A percentile compares a stretch with the other conserved stretches of the same genome.
Evolutionary conservation across 2,113 vertebrate species (phyloP).

Genomic region (Chunga burmeisteri): DNA sequence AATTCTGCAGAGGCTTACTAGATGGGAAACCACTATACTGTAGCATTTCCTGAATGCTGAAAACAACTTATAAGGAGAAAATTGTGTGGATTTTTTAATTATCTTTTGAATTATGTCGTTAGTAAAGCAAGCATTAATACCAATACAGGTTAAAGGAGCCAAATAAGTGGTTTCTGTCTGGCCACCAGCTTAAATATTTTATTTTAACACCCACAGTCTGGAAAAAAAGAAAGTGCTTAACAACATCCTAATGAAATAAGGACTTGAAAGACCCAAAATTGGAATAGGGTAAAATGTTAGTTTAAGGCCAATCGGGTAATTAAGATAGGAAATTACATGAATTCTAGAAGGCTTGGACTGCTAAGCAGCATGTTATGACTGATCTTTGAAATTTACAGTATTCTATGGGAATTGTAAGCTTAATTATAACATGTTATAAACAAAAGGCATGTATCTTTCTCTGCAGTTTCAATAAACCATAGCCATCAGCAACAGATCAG

Average conservation of each 20-base stretch:
- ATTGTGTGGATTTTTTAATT: background rate
- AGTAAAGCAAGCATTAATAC: background rate
- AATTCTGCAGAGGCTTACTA: background rate
- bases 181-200: background rate
- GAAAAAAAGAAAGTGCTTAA: background rate
- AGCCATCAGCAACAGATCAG: background rate
- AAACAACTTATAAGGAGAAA: background rate
- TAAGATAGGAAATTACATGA: background rate
- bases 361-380: background rate
- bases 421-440: background rate
- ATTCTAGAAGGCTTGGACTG: background rate
- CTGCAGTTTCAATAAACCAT: background rate
- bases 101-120: background rate
- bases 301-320: background rate
- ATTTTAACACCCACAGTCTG: background rate
- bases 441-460: background rate
- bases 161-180: background rate
- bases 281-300: background rate
- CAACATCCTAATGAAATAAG: background rate
- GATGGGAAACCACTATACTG: background rate
- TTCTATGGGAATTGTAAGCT: background rate
- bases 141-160: background rate
- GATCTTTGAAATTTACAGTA: background rate
- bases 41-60: background rate
- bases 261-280: background rate